These are phyloP conservation scores for Riparia riparia DNA, from an alignment of 2,113 vertebrate genomes.

Conservation along the genomic window DNA sequence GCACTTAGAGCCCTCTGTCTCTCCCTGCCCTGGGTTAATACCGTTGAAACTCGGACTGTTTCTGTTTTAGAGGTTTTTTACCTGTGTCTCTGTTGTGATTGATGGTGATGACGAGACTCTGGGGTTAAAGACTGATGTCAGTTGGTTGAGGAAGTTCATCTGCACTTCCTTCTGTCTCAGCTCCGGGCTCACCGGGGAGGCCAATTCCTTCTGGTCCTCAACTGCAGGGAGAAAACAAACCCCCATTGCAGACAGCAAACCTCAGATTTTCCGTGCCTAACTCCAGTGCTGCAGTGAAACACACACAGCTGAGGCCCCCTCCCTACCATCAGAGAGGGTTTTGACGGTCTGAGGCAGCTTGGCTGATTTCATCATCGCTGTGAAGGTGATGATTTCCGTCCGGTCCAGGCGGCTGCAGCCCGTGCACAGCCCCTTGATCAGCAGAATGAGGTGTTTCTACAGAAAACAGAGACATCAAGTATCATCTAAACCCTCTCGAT, in stretches of 20 bases:
- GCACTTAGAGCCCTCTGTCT: background rate
- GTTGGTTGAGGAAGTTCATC: constrained; percentile 97
- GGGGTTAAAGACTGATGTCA: constrained; percentile 97
- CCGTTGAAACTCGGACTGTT: background rate
- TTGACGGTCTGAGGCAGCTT: constrained; percentile 97
- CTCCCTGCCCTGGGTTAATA: background rate
- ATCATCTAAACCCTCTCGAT: background rate
- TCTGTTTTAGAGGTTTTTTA: constrained; percentile 26
- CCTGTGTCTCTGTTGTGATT: constrained; percentile 83
- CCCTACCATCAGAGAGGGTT: constrained; percentile 95
- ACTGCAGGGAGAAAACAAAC: constrained; percentile 71
- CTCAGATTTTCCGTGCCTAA: background rate
- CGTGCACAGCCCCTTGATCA: constrained; percentile 98
- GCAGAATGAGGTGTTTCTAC: constrained; percentile 97
- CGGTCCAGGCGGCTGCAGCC: constrained; percentile 96
- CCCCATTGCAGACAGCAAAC: background rate
- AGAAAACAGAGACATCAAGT: background rate
- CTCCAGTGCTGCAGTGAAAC: background rate
- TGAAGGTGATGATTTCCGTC: constrained; percentile 98
- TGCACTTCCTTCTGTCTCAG: constrained; percentile 96
- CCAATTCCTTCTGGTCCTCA: constrained; percentile 96
- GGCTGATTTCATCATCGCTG: constrained; percentile 99
- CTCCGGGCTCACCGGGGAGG: constrained; percentile 90
- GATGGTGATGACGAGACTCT: constrained; percentile 84
- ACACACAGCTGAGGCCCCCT: background rate